Evolutionary conservation across 2,113 vertebrate species (phyloP), one percentile per base, ranked within the genome.

Genomic region (Amia ocellicauda): DNA sequence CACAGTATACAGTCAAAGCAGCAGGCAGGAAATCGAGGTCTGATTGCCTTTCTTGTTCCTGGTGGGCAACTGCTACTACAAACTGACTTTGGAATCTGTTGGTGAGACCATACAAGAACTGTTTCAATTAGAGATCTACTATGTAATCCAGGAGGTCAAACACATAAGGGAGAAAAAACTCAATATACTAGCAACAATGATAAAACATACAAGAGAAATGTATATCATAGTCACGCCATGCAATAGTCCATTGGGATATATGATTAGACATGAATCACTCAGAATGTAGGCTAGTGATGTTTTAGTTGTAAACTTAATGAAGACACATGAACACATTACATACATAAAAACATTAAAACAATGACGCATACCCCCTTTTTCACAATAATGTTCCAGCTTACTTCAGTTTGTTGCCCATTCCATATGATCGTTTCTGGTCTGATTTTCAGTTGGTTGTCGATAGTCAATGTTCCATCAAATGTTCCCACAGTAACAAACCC

Each of bases 401-500:
- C 77, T 62, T 72, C 31, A 67, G n/a, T 69, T 40, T 67, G 69
- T 49, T 69, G 68, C 26, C 73, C 75, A 49, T 66, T 81, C 79
- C 79, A 81, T 45, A 76, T 42, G 2, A 81, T 81, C 8, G 53
- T 47, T 23, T 69, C 4, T n/a, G 84, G 78, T 29, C 85, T 68
- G 42, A 91, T 83, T 36, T 79, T 71, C 24, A 91, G 79, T 50
- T 83, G 80, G 29, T 74, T 52, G 17, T 58, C 60, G 53, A 7
- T 19, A 24, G 24, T n/a, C 19, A 67, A 65, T 1, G 66, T 80
- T 67, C 84, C 81, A 45, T 90, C 88, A 71, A 87, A 90, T 62
- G 72, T 84, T 0, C 89, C 89, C 27, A 89, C 70, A 4, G 83
- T 88, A 52, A 81, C 68, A 41, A 84, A 87, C 16, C 81, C 41